Evolutionary conservation across 1,140 invertebrate species (phyloP).

Genomic region (Reticulitermes speratus): DNA sequence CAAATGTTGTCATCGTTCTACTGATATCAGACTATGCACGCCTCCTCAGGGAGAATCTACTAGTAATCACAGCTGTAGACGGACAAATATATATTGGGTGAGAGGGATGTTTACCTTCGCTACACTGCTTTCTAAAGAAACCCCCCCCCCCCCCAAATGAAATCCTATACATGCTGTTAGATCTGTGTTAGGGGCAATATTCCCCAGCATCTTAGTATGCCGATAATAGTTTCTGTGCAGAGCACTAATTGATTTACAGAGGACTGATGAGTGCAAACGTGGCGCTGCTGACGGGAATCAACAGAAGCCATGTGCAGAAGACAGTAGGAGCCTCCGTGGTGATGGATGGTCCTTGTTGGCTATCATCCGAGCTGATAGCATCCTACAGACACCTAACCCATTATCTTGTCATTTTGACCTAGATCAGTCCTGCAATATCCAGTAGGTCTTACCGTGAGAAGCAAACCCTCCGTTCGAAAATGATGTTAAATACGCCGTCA

Average conservation of each 20-base stretch:
- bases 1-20: too few relatives aligned
- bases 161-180: too few relatives aligned
- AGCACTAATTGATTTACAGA: neutral
- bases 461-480: neutral
- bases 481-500: too few relatives aligned
- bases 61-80: too few relatives aligned
- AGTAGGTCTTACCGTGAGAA: neutral
- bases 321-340: neutral
- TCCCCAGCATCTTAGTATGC: too few relatives aligned
- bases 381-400: neutral
- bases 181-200: too few relatives aligned
- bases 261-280: neutral
- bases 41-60: too few relatives aligned
- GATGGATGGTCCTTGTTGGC: neutral
- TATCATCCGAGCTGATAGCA: neutral
- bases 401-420: conserved; percentile 8
- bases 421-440: neutral
- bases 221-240: neutral
- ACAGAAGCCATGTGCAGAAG: neutral
- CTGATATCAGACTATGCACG: too few relatives aligned
- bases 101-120: too few relatives aligned
- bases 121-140: too few relatives aligned
- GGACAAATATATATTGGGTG: too few relatives aligned
- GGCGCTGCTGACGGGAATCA: neutral
- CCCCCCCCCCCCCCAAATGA: too few relatives aligned